Percentiles rank a stretch among this genome's conserved stretches.
These are phyloP conservation scores for Bombus fervidus DNA, from an alignment of 1,140 invertebrate genomes.

Conservation along the genomic window DNA sequence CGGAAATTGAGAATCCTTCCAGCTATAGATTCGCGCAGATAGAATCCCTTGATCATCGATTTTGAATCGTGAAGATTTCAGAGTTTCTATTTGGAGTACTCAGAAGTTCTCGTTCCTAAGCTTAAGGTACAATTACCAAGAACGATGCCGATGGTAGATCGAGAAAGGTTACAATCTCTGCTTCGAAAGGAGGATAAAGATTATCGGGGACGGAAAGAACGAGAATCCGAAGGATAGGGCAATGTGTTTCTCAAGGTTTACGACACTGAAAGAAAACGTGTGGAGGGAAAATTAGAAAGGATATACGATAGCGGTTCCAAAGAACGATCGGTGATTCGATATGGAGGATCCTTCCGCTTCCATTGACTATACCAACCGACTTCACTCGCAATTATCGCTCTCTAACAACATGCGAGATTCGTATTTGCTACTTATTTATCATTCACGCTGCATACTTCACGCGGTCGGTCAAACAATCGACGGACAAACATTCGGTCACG, in stretches of 20 bases:
- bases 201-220: not conserved
- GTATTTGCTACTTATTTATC: conserved; percentile 72
- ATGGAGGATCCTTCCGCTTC: conserved; percentile 50
- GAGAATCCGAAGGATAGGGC: too few species aligned
- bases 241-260: not conserved
- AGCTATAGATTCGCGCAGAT: not conserved
- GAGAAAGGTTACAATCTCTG: not conserved
- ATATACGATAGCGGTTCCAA: not conserved
- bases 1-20: not conserved
- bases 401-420: conserved; percentile 61
- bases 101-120: too few species aligned
- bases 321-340: conserved; percentile 4
- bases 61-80: not conserved
- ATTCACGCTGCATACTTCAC: conserved; percentile 62
- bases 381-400: conserved; percentile 65
- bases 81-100: too few species aligned
- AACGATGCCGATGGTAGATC: too few species aligned
- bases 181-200: not conserved
- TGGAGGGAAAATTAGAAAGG: not conserved
- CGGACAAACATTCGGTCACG: conserved; percentile 55
- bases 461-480: conserved; percentile 63
- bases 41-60: not conserved
- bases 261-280: not conserved
- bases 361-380: conserved; percentile 53
- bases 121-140: too few species aligned